Evolutionary conservation across 2,113 vertebrate genomes (phyloP), one percentile per base, ranked within the genome.

Genomic region (Athene noctua): DNA sequence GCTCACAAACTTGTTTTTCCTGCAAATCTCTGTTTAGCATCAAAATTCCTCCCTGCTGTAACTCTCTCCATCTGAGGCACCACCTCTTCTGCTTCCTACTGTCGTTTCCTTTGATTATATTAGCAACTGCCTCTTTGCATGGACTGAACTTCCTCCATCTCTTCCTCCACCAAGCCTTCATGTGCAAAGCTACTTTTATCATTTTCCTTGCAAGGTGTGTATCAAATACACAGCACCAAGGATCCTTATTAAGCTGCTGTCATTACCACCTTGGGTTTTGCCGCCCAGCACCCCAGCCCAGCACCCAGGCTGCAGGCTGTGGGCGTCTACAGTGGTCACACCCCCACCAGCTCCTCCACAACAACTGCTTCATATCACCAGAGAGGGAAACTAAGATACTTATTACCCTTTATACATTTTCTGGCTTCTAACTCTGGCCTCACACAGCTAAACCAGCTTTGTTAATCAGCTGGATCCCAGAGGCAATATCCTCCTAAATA

Each of bases 401-500:
- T 91, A 89, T 63, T 51, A 71, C 63, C 61, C 46, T 63, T 93
- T 55, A 86, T 55, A 86, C 8, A 27, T 80, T 71, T 80, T 79
- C 71, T 92, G 67, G 71, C 67, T 94, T 92, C 75, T 77, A 55
- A 32, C 51, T 90, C 47, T 78, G 79, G 79, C 55, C 75, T 97
- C 82, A 49, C 62, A 80, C 52, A 92, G 87, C 93, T 85, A 88
- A 94, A 90, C 74, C 59, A 85, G 92, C 79, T 94, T 94, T 86
- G 85, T 90, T 96, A 95, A 80, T 80, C 88, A 94, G 52, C 66
- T 77, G 74, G 54, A 93, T 94, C 90, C 88, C 88, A 90, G 71
- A 88, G 71, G 82, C 75, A 93, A 77, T 80, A 86, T 94, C 58
- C 63, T 88, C 54, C 59, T 86, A 96, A 94, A 95, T 1, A 90